Evolutionary conservation across 2,113 vertebrate species (phyloP).

Genomic region (Nothobranchius kuhntae): DNA sequence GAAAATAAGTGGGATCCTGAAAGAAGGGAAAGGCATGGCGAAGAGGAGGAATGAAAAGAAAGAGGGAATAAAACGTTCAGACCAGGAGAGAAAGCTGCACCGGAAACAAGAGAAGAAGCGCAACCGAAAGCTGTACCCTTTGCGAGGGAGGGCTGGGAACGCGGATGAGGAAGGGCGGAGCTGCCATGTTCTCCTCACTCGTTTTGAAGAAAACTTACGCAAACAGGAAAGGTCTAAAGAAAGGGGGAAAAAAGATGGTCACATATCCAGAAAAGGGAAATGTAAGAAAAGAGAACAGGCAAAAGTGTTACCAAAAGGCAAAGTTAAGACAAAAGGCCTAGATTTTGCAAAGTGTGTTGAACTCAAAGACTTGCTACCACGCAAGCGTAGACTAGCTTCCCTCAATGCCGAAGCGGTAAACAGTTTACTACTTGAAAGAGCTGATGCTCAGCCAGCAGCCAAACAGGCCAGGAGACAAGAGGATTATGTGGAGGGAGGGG

Average conservation of each 20-base stretch:
- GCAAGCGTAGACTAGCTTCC: constrained; percentile 92
- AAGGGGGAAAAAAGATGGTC: constrained; percentile 31
- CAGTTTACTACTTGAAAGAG: constrained; percentile 89
- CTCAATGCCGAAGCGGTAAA: constrained; percentile 95
- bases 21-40: constrained; percentile 39
- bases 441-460: constrained; percentile 66
- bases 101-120: constrained; percentile 78
- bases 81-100: constrained; percentile 50
- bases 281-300: constrained; percentile 12
- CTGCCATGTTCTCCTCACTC: constrained; percentile 89
- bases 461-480: constrained; percentile 75
- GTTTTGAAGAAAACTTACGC: constrained; percentile 76
- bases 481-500: constrained; percentile 53
- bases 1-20: constrained; percentile 63
- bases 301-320: constrained; percentile 49
- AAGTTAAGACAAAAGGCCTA: constrained; percentile 51
- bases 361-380: constrained; percentile 76
- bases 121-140: constrained; percentile 88
- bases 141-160: constrained; percentile 79
- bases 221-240: constrained; percentile 32
- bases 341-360: constrained; percentile 5
- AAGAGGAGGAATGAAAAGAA: constrained; percentile 41
- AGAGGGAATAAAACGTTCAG: constrained; percentile 11
- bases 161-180: constrained; percentile 75
- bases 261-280: constrained; percentile 51